Evolutionary conservation across 2,888 invertebrate genomes (phyloP).

Genomic region (Asteroscopus sphinx): DNA sequence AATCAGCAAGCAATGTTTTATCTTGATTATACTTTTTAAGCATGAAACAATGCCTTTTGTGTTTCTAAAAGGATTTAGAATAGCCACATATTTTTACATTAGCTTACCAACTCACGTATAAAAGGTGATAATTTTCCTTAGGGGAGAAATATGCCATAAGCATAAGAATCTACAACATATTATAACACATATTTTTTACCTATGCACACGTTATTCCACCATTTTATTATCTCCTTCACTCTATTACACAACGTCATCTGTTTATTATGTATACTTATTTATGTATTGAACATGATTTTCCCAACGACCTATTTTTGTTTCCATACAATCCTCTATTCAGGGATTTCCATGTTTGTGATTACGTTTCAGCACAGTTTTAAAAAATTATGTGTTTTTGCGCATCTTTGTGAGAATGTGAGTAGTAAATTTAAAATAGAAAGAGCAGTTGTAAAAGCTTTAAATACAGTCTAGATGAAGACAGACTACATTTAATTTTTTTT

Average conservation of each 20-base stretch:
- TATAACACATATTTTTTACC: background rate
- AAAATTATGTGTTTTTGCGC: constrained; percentile 14
- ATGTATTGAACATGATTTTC: background rate
- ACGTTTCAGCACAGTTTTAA: background rate
- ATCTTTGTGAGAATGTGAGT: background rate
- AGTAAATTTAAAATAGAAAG: background rate
- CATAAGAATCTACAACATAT: background rate
- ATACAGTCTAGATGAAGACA: no score
- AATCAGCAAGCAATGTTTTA: no score
- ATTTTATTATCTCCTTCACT: constrained; percentile 24
- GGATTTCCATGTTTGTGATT: background rate
- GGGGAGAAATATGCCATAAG: background rate
- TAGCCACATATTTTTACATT: background rate
- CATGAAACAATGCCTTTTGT: no score
- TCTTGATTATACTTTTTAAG: no score
- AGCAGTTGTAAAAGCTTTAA: background rate
- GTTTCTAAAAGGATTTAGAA: no score
- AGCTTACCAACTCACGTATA: background rate
- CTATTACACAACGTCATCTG: constrained; percentile 16
- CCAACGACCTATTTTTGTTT: constrained; percentile 12
- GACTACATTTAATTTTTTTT: no score
- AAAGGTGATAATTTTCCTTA: background rate
- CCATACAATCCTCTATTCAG: constrained; percentile 1
- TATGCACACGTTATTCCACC: constrained; percentile 11
- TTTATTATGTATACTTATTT: background rate